These are phyloP conservation scores for Pseudomyrmex pallidus DNA, from an alignment of 1,140 invertebrate genomes.

Conservation along the genomic window DNA sequence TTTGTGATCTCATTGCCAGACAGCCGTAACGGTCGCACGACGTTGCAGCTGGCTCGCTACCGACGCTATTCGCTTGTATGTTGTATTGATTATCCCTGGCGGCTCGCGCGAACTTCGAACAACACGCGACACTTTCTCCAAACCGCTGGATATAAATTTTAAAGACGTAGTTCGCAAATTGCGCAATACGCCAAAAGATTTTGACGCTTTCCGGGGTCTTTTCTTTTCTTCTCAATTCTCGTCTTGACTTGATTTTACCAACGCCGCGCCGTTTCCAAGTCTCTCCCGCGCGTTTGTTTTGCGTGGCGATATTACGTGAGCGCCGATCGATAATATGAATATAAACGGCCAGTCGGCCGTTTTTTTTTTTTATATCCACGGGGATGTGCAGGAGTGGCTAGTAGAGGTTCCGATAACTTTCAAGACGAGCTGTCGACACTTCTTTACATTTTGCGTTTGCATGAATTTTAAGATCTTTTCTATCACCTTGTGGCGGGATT, in stretches of 20 bases:
- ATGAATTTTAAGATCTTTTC: slow-evolving; percentile 22
- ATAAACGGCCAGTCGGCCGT: slow-evolving; percentile 24
- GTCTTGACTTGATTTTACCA: background rate
- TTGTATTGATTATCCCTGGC: slow-evolving; percentile 46
- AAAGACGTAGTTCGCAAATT: no score
- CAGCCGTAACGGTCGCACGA: slow-evolving; percentile 28
- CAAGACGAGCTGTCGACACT: slow-evolving; percentile 43
- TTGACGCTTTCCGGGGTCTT: no score
- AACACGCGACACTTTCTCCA: slow-evolving; percentile 17
- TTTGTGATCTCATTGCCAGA: slow-evolving; percentile 67
- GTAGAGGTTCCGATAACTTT: slow-evolving; percentile 29
- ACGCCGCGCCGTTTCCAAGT: background rate
- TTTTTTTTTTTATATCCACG: slow-evolving; percentile 26
- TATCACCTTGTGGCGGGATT: background rate
- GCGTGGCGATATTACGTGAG: slow-evolving; percentile 12
- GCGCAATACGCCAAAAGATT: no score
- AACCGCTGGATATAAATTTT: background rate
- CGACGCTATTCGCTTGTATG: slow-evolving; percentile 46
- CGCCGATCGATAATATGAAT: slow-evolving; percentile 43
- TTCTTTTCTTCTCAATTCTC: background rate
- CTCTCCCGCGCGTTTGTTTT: slow-evolving; percentile 1
- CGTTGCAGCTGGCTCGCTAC: slow-evolving; percentile 39
- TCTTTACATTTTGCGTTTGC: background rate
- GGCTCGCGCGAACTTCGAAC: slow-evolving; percentile 16
- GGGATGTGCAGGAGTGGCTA: background rate